Base-by-base conservation (phyloP, 1,140 invertebrate genomes). In the Zaprionus lachaisei region DNA sequence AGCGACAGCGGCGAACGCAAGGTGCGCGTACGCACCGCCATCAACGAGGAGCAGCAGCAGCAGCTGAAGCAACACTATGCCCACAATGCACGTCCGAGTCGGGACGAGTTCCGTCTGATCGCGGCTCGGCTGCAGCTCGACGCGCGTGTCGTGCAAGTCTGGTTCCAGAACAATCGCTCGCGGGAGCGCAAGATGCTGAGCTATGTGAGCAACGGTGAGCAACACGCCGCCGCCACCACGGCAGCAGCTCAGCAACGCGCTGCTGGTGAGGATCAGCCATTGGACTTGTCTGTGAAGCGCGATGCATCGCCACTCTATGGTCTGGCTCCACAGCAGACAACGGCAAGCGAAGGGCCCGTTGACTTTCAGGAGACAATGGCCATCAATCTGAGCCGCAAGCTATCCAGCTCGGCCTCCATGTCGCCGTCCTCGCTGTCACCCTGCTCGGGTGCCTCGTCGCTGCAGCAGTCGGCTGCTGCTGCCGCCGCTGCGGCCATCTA, bases 101-200 rank as follows among this genome's bases (percentile, higher is more conserved):
- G 98, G 60, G 98, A 99, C 77, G 98, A 99, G 92, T 96, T 99
- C 78, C 95, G 96, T 20, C 95, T 96, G 91, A 97, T 99, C 81
- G 98, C 98, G 1, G 95, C 98, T 41, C 96, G 96, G 78, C 96
- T 99, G 60, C 96, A 97, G 31, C 96, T 99, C 78, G 95, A 98
- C 34, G 97, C 98, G 38, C 94, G 98, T 55, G 98, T 99, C 4
- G 98, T 99, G 6, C 98, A 99, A 93, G 97, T 97, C 4, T 99
- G 99, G 98, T 99, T 99, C 93, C 99, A 99, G 94, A 99, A 99
- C 93, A 98, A 97, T 81, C 95, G 98, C 63, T 98, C 98, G 0
- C 95, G 98, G 38, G 98, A 99, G 91, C 95, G 98, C 31, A 94
- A 97, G 76, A 96, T 95, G 87, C 94, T 93, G 47, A 89, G 79